A percentile compares a stretch with the other conserved stretches of the same genome.
These are phyloP conservation scores for Dendrolimus kikuchii DNA, from an alignment of 1,140 invertebrate genomes.

Conservation along the genomic window DNA sequence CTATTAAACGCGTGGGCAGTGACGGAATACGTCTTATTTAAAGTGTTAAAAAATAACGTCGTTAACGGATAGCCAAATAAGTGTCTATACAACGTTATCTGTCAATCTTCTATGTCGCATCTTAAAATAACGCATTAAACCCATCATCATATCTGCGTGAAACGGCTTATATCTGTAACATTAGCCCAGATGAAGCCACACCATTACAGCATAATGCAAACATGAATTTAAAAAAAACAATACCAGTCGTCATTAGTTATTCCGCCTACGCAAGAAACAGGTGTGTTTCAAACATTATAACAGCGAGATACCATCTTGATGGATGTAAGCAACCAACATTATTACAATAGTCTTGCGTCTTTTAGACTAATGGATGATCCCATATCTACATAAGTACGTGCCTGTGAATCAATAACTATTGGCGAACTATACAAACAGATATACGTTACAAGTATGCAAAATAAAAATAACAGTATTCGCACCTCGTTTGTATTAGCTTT, in stretches of 20 bases:
- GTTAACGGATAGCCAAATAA: too few species aligned
- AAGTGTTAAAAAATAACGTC: too few species aligned
- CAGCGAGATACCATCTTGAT: slow-evolving; percentile 58
- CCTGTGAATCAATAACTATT: slow-evolving; percentile 31
- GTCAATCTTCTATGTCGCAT: too few species aligned
- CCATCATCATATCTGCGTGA: too few species aligned
- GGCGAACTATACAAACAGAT: slow-evolving; percentile 47
- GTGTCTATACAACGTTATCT: too few species aligned
- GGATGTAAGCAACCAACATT: slow-evolving; percentile 43
- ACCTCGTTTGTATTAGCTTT: slow-evolving; percentile 33
- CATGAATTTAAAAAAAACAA: neutral
- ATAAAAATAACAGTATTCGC: slow-evolving; percentile 59
- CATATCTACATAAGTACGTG: slow-evolving; percentile 19
- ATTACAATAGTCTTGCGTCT: slow-evolving; percentile 56
- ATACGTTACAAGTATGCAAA: slow-evolving; percentile 24
- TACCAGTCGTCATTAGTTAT: slow-evolving; percentile 30
- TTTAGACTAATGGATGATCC: slow-evolving; percentile 55
- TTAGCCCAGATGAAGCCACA: too few species aligned
- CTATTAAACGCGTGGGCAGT: too few species aligned
- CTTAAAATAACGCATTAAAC: too few species aligned
- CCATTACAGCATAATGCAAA: neutral
- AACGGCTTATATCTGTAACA: too few species aligned
- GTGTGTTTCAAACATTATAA: slow-evolving; percentile 55
- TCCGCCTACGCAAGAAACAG: slow-evolving; percentile 36
- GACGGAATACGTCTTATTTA: too few species aligned